Evolutionary conservation across 2,113 vertebrate species (phyloP).

Genomic region (Xiphophorus couchianus): DNA sequence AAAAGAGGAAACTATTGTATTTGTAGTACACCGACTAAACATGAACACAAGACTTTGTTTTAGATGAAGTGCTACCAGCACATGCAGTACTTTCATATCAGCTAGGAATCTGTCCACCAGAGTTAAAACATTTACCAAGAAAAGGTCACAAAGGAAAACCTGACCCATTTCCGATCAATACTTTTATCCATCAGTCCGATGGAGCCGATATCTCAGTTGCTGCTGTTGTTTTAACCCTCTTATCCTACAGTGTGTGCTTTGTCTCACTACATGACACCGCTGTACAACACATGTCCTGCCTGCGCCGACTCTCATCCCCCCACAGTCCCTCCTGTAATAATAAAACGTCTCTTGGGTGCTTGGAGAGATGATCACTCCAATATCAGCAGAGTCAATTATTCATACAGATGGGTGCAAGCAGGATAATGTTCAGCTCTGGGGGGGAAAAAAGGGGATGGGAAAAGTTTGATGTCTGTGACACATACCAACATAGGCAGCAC

Average conservation of each 20-base stretch:
- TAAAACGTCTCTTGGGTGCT: constrained; percentile 43
- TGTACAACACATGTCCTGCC: constrained; percentile 43
- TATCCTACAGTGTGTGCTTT: background rate
- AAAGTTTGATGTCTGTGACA: constrained; percentile 14
- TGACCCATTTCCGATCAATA: background rate
- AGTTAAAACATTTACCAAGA: background rate
- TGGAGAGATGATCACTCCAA: constrained; percentile 32
- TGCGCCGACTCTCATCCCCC: constrained; percentile 38
- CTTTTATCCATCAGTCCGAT: background rate
- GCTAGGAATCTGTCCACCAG: background rate
- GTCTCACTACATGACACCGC: constrained; percentile 20
- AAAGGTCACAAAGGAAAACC: background rate
- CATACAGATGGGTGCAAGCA: constrained; percentile 24
- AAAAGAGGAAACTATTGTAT: background rate
- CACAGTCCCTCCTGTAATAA: constrained; percentile 25
- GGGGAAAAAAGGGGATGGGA: background rate
- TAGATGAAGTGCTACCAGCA: background rate
- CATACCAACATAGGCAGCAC: background rate
- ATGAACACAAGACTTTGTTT: background rate
- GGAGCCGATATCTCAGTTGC: background rate
- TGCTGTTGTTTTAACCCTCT: background rate
- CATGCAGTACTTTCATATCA: background rate
- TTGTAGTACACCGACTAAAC: background rate
- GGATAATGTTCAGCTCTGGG: constrained; percentile 8
- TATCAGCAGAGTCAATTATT: constrained; percentile 63